phyloP scores from a whole-genome alignment of 53 echinoderm and acorn worm species.

The Crossaster papposus region DNA sequence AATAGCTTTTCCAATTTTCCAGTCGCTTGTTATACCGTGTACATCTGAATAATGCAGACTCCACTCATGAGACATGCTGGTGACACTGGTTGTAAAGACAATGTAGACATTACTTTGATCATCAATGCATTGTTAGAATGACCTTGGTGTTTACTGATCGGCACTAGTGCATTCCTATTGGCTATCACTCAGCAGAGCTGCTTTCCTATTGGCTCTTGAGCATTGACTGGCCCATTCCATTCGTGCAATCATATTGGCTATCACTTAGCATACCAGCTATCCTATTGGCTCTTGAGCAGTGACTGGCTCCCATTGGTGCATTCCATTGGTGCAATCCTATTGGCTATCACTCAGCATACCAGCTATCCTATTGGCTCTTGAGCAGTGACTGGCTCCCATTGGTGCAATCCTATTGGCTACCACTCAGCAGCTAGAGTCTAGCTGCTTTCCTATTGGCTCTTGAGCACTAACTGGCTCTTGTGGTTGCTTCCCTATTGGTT shows the following conservation, averaged over 20 bases:
- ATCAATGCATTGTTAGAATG: neutral
- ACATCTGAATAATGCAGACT: too few relatives aligned
- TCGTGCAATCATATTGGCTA: neutral
- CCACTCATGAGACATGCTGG: too few relatives aligned
- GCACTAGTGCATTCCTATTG: neutral
- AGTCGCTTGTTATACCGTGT: too few relatives aligned
- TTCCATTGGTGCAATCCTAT: too few relatives aligned
- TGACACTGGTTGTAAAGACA: too few relatives aligned
- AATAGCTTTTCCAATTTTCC: too few relatives aligned
- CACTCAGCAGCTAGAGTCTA: too few relatives aligned
- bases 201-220: neutral
- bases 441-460: neutral
- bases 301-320: neutral
- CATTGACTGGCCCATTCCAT: neutral
- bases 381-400: neutral
- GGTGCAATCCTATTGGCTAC: neutral
- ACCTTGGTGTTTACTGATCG: neutral
- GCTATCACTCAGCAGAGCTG: too few relatives aligned
- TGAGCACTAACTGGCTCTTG: neutral
- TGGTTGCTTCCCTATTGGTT: neutral
- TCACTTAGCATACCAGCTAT: neutral
- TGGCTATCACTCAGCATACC: neutral
- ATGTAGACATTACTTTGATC: too few relatives aligned
- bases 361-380: neutral
- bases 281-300: constrained; percentile 7